Conservation (phyloP, 2,797 vertebrate species). For the Lepus oiostolus region DNA sequence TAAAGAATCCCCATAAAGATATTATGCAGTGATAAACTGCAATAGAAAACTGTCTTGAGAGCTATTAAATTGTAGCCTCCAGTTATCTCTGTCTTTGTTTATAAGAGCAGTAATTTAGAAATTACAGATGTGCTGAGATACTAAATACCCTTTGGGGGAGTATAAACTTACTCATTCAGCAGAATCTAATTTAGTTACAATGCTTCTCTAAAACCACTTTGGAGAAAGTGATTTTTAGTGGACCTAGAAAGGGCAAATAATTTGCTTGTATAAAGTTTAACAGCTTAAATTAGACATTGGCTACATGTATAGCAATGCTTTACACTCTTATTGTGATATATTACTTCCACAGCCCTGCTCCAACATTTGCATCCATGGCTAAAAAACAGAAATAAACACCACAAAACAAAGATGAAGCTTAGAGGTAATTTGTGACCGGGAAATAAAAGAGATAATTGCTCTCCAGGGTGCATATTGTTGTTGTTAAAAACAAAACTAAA, state of each 20-base stretch:
- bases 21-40: slow-evolving; percentile 35
- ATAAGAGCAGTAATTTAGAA: slow-evolving; percentile 75
- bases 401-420: slow-evolving; percentile 43
- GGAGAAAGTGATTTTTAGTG: slow-evolving; percentile 61
- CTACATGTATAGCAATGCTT: slow-evolving; percentile 37
- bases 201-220: slow-evolving; percentile 66
- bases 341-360: slow-evolving; percentile 12
- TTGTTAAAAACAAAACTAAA: slow-evolving; percentile 25
- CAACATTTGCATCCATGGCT: slow-evolving; percentile 19
- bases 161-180: slow-evolving; percentile 77
- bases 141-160: slow-evolving; percentile 76
- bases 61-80: slow-evolving; percentile 56
- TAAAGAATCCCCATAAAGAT: slow-evolving; percentile 59
- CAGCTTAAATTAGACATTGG: slow-evolving; percentile 31
- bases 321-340: slow-evolving; percentile 30
- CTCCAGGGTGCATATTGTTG: not conserved
- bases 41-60: slow-evolving; percentile 61
- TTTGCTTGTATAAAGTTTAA: slow-evolving; percentile 73
- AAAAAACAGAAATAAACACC: slow-evolving; percentile 30
- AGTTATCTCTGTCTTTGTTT: slow-evolving; percentile 77
- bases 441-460: slow-evolving; percentile 63
- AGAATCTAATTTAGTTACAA: slow-evolving; percentile 72
- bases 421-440: slow-evolving; percentile 57
- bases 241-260: slow-evolving; percentile 60
- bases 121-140: slow-evolving; percentile 77